Percentiles rank a stretch among this genome's conserved stretches.
Evolutionary conservation across 2,113 vertebrate genomes (phyloP).

Genomic region (Cyprinodon brontotheroides): DNA sequence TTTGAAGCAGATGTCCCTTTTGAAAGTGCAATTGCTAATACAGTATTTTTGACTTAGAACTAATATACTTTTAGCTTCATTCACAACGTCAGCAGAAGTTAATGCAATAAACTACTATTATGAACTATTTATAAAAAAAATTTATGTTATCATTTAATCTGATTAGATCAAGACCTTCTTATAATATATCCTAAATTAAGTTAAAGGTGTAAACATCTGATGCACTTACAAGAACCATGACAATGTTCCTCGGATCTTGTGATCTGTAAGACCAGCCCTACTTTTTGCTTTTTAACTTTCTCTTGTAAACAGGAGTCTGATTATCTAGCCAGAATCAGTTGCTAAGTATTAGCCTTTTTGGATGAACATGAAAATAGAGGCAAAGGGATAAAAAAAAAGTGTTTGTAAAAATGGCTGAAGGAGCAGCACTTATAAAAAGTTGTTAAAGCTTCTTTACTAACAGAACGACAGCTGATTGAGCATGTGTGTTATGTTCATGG

Average conservation of each 20-base stretch:
- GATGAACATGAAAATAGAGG: not conserved
- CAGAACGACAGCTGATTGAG: constrained; percentile 29
- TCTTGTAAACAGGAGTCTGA: too few relatives aligned
- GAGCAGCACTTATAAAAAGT: constrained; percentile 36
- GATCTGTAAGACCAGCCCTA: too few relatives aligned
- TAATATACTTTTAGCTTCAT: constrained; percentile 42
- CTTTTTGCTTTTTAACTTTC: too few relatives aligned
- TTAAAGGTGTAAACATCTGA: too few relatives aligned
- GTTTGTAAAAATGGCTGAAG: constrained; percentile 7
- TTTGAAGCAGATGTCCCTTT: too few relatives aligned
- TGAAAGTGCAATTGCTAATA: constrained; percentile 29
- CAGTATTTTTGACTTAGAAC: constrained; percentile 50
- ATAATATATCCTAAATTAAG: too few relatives aligned
- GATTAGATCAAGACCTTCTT: too few relatives aligned
- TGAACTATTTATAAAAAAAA: constrained; percentile 25
- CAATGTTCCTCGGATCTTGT: too few relatives aligned
- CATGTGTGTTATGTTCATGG: not conserved
- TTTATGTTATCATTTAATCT: too few relatives aligned
- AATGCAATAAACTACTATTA: constrained; percentile 41
- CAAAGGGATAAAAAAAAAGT: constrained; percentile 3
- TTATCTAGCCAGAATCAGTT: too few relatives aligned
- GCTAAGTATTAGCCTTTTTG: not conserved
- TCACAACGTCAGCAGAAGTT: constrained; percentile 29
- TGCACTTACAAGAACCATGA: too few relatives aligned
- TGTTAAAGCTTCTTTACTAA: constrained; percentile 5